These are phyloP conservation scores for Trematocara unimaculatum DNA, from an alignment of 2,113 vertebrate genomes.

Conservation along the genomic window DNA sequence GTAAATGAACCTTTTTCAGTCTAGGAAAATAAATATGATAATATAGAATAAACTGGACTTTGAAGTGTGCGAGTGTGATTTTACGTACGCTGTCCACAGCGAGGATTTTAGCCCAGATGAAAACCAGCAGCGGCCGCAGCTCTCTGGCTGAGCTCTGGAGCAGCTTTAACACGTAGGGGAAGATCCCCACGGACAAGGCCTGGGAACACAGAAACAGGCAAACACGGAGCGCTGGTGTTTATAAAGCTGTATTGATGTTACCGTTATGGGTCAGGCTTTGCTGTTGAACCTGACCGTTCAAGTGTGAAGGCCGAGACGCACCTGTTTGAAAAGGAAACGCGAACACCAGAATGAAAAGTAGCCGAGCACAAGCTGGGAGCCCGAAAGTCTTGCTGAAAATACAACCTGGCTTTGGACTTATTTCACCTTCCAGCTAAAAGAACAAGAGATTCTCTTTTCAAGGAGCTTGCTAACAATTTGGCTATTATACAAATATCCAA, in stretches of 20 bases:
- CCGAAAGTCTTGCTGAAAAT: not conserved
- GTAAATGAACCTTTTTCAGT: not conserved
- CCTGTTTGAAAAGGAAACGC: not conserved
- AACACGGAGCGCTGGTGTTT: not conserved
- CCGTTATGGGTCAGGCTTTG: not conserved
- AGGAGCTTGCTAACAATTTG: rapidly evolving
- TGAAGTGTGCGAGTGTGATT: not conserved
- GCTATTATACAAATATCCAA: not conserved
- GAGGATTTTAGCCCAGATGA: constrained; percentile 99
- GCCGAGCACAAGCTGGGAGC: not conserved
- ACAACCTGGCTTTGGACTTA: not conserved
- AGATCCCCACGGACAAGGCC: constrained; percentile 96
- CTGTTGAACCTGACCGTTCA: not conserved
- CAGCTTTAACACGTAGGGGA: constrained; percentile 95
- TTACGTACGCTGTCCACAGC: constrained; percentile 95
- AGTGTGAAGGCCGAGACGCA: not conserved
- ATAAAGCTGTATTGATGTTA: not conserved
- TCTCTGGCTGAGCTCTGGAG: constrained; percentile 96
- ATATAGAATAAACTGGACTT: not conserved
- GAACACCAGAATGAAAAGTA: not conserved
- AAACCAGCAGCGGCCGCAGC: constrained; percentile 91
- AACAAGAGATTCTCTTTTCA: rapidly evolving
- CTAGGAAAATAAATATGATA: not conserved
- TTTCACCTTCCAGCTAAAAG: not conserved
- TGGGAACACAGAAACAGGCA: constrained; percentile 44